Conservation (phyloP, 1,140 invertebrate species). For the Plutomurus gul region DNA sequence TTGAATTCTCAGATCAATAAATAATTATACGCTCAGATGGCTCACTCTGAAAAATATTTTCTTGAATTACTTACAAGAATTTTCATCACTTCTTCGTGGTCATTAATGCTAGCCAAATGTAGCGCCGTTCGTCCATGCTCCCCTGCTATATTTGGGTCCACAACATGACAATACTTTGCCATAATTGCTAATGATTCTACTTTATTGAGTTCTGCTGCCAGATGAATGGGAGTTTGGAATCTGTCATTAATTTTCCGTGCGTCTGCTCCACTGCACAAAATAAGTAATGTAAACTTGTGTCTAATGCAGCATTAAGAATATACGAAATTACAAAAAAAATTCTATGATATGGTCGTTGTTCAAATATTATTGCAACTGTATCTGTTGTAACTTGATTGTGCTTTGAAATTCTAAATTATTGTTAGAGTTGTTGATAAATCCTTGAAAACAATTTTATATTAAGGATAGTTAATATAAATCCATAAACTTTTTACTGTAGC, state of each 20-base stretch:
- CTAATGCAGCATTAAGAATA: no score
- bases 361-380: no score
- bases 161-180: slow-evolving; percentile 67
- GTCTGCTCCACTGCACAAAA: slow-evolving; percentile 66
- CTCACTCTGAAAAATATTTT: no score
- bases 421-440: no score
- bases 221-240: slow-evolving; percentile 75
- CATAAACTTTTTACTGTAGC: no score
- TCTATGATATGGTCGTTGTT: no score
- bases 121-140: slow-evolving; percentile 77
- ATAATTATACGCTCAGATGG: no score
- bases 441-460: no score
- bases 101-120: slow-evolving; percentile 79
- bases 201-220: slow-evolving; percentile 76
- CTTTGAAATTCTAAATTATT: no score
- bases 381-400: no score
- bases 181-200: slow-evolving; percentile 70
- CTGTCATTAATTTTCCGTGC: slow-evolving; percentile 73
- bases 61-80: slow-evolving; percentile 69
- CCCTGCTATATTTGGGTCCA: slow-evolving; percentile 73
- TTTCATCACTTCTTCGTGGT: slow-evolving; percentile 76
- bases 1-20: background rate
- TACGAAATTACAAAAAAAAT: no score
- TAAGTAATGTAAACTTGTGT: background rate
- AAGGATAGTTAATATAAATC: no score